Evolutionary conservation across 2,888 invertebrate genomes (phyloP).

Genomic region (Lasioglossum zephyrum): DNA sequence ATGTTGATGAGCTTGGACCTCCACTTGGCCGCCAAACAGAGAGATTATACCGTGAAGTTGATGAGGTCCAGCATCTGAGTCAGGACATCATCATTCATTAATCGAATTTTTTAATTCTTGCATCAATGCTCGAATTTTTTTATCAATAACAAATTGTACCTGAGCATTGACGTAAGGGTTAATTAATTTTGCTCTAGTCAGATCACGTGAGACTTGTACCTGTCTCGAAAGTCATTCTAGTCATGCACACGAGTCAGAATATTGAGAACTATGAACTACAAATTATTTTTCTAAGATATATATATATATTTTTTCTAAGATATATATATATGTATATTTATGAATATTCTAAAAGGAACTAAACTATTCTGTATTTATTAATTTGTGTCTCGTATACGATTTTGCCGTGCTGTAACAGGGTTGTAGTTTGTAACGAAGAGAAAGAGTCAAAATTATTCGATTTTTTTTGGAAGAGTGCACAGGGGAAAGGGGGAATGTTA

Average conservation of each 20-base stretch:
- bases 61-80: conserved; percentile 72
- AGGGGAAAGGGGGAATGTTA: not conserved
- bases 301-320: conserved; percentile 46
- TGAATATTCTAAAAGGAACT: not conserved
- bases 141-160: not conserved
- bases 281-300: conserved; percentile 55
- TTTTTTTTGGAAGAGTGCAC: not conserved
- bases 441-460: not conserved
- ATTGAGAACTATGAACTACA: not conserved
- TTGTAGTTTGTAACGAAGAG: not conserved
- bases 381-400: not conserved
- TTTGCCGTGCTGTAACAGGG: not conserved
- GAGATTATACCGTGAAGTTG: conserved; percentile 79
- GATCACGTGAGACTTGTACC: conserved; percentile 21
- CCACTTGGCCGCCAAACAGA: conserved; percentile 80
- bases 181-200: conserved; percentile 34
- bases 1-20: conserved; percentile 80
- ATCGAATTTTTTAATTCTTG: not conserved
- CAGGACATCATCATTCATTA: not conserved
- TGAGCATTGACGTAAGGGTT: not conserved
- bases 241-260: conserved; percentile 43
- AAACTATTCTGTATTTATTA: conserved; percentile 18
- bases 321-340: not conserved
- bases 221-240: conserved; percentile 43
- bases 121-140: not conserved